These are phyloP conservation scores for Synchiropus splendidus DNA, from an alignment of 2,113 vertebrate species.

Conservation along the genomic window DNA sequence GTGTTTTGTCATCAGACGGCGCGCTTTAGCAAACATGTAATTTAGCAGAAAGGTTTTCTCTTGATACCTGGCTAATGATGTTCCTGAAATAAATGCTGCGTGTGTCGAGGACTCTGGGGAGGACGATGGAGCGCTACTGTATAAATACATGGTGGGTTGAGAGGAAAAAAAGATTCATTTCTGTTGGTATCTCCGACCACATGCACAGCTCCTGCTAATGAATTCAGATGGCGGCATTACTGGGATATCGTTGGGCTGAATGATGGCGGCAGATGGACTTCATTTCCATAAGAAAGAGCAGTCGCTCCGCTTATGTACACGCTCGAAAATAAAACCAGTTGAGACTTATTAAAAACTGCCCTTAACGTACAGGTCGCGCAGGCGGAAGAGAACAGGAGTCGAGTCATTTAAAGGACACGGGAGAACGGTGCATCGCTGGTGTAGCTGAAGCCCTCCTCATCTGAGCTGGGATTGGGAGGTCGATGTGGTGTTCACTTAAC, in stretches of 20 bases:
- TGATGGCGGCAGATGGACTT: slow-evolving; percentile 63
- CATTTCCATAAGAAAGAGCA: slow-evolving; percentile 67
- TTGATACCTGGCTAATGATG: slow-evolving; percentile 55
- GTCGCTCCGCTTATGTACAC: slow-evolving; percentile 56
- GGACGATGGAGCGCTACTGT: slow-evolving; percentile 26
- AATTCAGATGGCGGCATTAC: slow-evolving; percentile 64
- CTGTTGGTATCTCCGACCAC: slow-evolving; percentile 50
- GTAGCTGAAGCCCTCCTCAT: too few relatives aligned
- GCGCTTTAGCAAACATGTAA: slow-evolving; percentile 34
- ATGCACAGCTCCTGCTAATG: slow-evolving; percentile 52
- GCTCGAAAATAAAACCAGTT: slow-evolving; percentile 58
- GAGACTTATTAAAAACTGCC: slow-evolving; percentile 60
- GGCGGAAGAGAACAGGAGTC: slow-evolving; percentile 8
- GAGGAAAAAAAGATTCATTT: slow-evolving; percentile 53
- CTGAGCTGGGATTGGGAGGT: too few relatives aligned
- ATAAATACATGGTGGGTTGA: slow-evolving; percentile 50
- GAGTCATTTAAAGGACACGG: slow-evolving; percentile 39
- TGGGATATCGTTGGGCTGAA: slow-evolving; percentile 57
- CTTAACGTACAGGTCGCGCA: slow-evolving; percentile 39
- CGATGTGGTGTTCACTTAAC: neutral
- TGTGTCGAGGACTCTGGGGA: slow-evolving; percentile 46
- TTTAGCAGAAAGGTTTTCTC: slow-evolving; percentile 50
- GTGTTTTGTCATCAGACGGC: neutral
- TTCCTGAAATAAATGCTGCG: slow-evolving; percentile 58
- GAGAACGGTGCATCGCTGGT: too few relatives aligned